phyloP scores from a whole-genome alignment of 2,797 vertebrate genomes.

The Arremon aurantiirostris region DNA sequence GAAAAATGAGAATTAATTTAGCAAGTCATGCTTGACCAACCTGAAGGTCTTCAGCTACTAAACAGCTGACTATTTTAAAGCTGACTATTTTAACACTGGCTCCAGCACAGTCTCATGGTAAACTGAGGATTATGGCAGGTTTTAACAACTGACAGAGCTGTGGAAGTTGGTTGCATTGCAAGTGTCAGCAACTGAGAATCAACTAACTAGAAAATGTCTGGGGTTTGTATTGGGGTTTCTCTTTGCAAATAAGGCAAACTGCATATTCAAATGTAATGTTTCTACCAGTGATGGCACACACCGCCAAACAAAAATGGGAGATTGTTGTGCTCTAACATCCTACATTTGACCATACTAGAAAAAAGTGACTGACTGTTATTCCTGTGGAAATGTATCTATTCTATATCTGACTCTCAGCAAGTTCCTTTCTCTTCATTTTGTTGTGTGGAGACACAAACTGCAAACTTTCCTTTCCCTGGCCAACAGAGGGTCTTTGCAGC shows the following conservation, averaged over 20 bases:
- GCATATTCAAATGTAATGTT: not conserved
- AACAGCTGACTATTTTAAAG: not conserved
- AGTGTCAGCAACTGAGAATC: not conserved
- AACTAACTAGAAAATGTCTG: not conserved
- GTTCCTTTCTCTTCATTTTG: not conserved
- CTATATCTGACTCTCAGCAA: not conserved
- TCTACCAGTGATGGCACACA: not conserved
- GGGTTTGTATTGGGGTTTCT: not conserved
- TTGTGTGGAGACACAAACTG: not conserved
- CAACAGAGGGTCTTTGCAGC: not conserved
- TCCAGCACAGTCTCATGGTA: not conserved
- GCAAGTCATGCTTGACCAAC: not conserved
- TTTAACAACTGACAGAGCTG: not conserved
- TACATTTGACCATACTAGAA: not conserved
- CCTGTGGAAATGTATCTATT: not conserved
- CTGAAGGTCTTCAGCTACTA: not conserved
- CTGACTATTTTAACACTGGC: accelerated
- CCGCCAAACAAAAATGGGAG: not conserved
- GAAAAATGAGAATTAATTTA: conserved; percentile 10
- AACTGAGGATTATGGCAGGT: not conserved
- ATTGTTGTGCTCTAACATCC: accelerated
- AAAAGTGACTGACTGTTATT: not conserved
- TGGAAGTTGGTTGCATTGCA: not conserved
- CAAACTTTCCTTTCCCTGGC: not conserved
- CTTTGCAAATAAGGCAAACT: not conserved